Conservation (phyloP, 2,888 invertebrate genomes). For the Morinoia aosen region DNA sequence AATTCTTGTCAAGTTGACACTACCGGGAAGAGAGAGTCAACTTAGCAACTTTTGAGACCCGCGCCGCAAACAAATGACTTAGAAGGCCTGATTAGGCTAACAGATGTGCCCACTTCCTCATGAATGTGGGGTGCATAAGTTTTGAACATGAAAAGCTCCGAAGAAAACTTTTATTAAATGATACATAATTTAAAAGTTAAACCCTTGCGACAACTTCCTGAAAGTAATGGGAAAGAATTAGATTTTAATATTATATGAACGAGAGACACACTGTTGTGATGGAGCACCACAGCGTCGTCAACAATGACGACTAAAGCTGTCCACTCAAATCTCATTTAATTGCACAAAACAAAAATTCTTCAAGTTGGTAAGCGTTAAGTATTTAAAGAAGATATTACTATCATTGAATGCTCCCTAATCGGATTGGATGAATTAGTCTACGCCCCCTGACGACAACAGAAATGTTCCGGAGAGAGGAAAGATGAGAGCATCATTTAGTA, state of each 20-base stretch:
- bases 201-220: not conserved
- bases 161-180: not conserved
- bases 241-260: not conserved
- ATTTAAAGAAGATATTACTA: too few relatives aligned
- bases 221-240: not conserved
- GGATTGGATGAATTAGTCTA: too few relatives aligned
- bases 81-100: not conserved
- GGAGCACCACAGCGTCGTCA: too few relatives aligned
- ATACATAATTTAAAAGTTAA: not conserved
- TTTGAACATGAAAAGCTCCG: not conserved
- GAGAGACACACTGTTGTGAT: too few relatives aligned
- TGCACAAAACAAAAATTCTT: too few relatives aligned
- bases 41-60: slow-evolving; percentile 38
- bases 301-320: too few relatives aligned
- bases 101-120: not conserved
- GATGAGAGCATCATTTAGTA: too few relatives aligned
- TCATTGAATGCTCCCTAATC: too few relatives aligned
- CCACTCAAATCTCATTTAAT: too few relatives aligned
- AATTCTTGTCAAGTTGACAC: slow-evolving; percentile 52
- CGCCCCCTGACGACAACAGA: too few relatives aligned
- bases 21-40: slow-evolving; percentile 46
- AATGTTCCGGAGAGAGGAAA: too few relatives aligned
- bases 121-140: not conserved
- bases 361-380: too few relatives aligned
- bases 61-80: slow-evolving; percentile 39